Evolutionary conservation across 2,113 vertebrate genomes (phyloP).

Genomic region (Takifugu bimaculatus): DNA sequence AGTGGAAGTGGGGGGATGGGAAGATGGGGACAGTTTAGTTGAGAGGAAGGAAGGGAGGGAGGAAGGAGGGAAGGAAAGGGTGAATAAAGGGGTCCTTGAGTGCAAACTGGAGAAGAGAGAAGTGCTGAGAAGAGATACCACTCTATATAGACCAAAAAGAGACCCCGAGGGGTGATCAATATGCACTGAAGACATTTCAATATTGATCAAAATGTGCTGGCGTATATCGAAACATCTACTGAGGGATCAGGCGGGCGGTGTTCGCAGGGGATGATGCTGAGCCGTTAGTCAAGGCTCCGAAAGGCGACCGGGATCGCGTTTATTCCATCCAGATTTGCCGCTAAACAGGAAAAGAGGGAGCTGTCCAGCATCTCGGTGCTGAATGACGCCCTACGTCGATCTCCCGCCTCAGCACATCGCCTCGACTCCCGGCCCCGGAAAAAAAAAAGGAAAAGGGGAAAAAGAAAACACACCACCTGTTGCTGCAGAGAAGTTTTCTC

Average conservation of each 20-base stretch:
- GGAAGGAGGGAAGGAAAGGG: background rate
- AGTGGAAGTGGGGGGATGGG: constrained; percentile 68
- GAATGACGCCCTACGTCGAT: constrained; percentile 74
- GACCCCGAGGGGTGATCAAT: constrained; percentile 23
- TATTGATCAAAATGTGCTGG: constrained; percentile 16
- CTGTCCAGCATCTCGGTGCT: constrained; percentile 75
- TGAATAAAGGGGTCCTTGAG: constrained; percentile 31
- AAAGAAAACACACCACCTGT: constrained; percentile 72
- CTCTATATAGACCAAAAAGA: constrained; percentile 28
- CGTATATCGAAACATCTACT: background rate
- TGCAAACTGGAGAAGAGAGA: constrained; percentile 46
- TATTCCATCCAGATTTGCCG: constrained; percentile 8
- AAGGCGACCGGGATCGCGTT: constrained; percentile 4
- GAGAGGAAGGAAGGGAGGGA: constrained; percentile 8
- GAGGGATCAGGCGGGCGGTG: too few species aligned
- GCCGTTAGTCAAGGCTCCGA: background rate
- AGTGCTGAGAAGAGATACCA: constrained; percentile 21
- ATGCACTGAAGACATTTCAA: constrained; percentile 14
- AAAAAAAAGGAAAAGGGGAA: constrained; percentile 9
- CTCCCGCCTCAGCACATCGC: constrained; percentile 53
- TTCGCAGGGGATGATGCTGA: background rate
- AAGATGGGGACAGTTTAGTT: constrained; percentile 63
- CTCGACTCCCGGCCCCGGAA: constrained; percentile 51
- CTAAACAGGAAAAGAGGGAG: constrained; percentile 53
- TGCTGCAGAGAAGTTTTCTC: constrained; percentile 77